Evolutionary conservation across 2,888 invertebrate genomes (phyloP).

Genomic region (Phytoseiulus persimilis): DNA sequence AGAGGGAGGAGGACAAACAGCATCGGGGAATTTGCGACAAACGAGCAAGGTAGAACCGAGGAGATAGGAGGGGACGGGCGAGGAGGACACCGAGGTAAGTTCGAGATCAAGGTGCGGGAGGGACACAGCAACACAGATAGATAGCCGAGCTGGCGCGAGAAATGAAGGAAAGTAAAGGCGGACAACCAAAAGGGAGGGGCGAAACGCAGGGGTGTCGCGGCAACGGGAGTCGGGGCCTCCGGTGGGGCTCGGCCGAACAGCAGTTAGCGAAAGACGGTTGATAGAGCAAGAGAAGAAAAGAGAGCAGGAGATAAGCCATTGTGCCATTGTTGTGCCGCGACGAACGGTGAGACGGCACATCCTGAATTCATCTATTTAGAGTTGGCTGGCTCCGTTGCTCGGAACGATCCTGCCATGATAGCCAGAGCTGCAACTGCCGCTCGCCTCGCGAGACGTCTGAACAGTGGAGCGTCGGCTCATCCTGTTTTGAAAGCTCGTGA

Average conservation of each 20-base stretch:
- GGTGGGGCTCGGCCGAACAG: not conserved
- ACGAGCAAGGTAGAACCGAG: not conserved
- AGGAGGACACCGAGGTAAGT: not conserved
- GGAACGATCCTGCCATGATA: conserved; percentile 8
- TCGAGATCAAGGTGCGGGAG: not conserved
- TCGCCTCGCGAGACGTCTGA: not conserved
- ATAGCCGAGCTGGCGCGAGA: not conserved
- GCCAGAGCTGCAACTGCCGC: not conserved
- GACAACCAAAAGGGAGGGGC: not conserved
- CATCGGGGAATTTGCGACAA: not conserved
- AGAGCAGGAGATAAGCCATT: conserved; percentile 25
- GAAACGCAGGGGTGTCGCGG: too few species aligned
- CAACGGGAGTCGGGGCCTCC: not conserved
- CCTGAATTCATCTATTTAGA: conserved; percentile 30
- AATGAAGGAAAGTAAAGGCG: not conserved
- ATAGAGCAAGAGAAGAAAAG: conserved; percentile 7
- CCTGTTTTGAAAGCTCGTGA: not conserved
- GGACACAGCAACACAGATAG: not conserved
- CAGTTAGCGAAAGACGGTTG: not conserved
- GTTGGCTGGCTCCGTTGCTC: not conserved
- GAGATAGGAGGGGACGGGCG: not conserved
- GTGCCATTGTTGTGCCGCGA: conserved; percentile 16
- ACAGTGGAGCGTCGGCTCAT: not conserved
- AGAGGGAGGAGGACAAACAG: not conserved
- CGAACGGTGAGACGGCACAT: conserved; percentile 25